Evolutionary conservation across 1,140 invertebrate genomes (phyloP).

Genomic region (Doryteuthis pealeii): DNA sequence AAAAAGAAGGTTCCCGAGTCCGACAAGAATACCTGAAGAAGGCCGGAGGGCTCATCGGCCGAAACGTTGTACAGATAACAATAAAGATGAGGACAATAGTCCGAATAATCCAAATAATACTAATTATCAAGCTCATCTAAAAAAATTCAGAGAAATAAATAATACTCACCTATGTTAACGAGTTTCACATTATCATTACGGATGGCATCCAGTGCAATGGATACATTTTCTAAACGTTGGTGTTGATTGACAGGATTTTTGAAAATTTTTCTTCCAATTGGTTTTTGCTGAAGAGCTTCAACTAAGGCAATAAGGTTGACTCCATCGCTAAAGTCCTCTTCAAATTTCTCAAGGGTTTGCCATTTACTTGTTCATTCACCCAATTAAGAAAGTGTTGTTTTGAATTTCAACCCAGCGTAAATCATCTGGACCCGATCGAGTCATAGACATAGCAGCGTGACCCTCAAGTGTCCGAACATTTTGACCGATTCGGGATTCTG

Average conservation of each 20-base stretch:
- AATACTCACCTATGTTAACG: conserved; percentile 95
- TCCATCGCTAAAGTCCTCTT: conserved; percentile 84
- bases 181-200: conserved; percentile 94
- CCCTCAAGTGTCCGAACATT: conserved; percentile 19
- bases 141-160: too few relatives aligned
- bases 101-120: too few relatives aligned
- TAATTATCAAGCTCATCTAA: too few relatives aligned
- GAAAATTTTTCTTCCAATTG: conserved; percentile 67
- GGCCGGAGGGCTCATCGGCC: too few relatives aligned
- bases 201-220: conserved; percentile 89
- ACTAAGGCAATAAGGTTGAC: conserved; percentile 85
- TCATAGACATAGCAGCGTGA: conserved; percentile 41
- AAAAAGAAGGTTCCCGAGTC: too few relatives aligned
- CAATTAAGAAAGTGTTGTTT: conserved; percentile 94
- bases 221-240: conserved; percentile 93
- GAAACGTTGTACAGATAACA: too few relatives aligned
- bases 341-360: conserved; percentile 69
- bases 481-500: neutral
- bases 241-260: conserved; percentile 88
- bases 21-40: too few relatives aligned
- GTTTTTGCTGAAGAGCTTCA: conserved; percentile 80
- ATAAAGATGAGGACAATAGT: too few relatives aligned
- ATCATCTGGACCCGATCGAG: conserved; percentile 31
- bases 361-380: conserved; percentile 87
- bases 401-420: conserved; percentile 80